These are phyloP conservation scores for Spisula subtruncata DNA, from an alignment of 2,888 invertebrate species.

Conservation along the genomic window DNA sequence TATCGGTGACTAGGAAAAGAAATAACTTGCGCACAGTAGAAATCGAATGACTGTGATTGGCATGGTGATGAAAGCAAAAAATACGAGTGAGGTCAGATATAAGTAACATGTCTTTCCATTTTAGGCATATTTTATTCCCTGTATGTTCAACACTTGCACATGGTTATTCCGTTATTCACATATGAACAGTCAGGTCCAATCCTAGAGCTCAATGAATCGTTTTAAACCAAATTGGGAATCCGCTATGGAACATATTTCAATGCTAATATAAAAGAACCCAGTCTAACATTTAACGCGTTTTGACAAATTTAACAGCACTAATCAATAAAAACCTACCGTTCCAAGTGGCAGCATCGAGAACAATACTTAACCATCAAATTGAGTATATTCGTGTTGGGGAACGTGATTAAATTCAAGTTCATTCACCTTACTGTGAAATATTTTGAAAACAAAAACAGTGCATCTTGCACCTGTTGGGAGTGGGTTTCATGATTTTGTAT, in stretches of 20 bases:
- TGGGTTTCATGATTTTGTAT: neutral
- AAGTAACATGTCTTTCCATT: neutral
- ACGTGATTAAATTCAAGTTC: neutral
- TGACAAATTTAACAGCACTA: neutral
- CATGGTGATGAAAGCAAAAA: too few species aligned
- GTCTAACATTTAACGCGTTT: neutral
- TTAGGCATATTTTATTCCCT: neutral
- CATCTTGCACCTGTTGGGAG: neutral
- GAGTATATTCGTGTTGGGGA: neutral
- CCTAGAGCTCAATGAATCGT: neutral
- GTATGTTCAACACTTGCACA: neutral
- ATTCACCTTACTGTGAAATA: neutral
- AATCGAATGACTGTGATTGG: too few species aligned
- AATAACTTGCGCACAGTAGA: too few species aligned
- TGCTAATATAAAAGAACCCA: neutral
- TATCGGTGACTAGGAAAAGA: too few species aligned
- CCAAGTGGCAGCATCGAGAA: neutral
- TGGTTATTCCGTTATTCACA: neutral
- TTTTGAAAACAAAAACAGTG: neutral
- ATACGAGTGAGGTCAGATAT: too few species aligned
- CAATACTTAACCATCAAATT: neutral
- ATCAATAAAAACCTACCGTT: neutral
- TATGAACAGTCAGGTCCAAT: neutral
- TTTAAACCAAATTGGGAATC: neutral
- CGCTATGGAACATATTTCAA: neutral